Evolutionary conservation across 2,797 vertebrate species (phyloP), one percentile per base, ranked within the genome.

Genomic region (Megalops cyprinoides): DNA sequence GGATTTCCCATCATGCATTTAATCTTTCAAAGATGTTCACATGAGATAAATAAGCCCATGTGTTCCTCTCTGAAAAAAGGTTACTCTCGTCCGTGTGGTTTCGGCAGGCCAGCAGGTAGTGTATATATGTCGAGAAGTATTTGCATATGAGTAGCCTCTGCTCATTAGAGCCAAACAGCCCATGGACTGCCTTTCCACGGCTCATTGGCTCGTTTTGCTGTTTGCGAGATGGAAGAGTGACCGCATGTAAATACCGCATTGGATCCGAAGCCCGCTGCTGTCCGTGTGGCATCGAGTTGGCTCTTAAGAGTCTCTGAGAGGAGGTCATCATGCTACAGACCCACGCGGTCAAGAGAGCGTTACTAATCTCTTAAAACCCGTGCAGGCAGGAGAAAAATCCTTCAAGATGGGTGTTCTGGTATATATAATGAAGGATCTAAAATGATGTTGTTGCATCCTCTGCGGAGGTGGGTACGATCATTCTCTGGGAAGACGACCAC

Each of bases 191-290:
- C 87, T 84, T 3, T 89, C 79, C 88, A 91, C 81, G 88, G 86
- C 89, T 93, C 92, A 91, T 92, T 93, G 88, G 87, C 81, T 86
- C 85, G 83, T 81, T 77, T 88, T 88, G 84, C 79, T 86, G 86
- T 84, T 85, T 87, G 84, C 14, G 73, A 79, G 86, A 90, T 81
- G 87, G 86, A 87, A 90, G 89, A 91, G 82, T 87, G 88, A 91
- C 83, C 87, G 83, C 88, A 87, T 89, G 88, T 91, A 90, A 92
- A 90, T 87, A 91, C 76, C 37, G 82, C 85, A 82, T 76, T n/a
- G 83, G 76, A 86, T 88, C 84, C 58, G 75, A 78, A 78, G n/a
- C n/a, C n/a, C 82, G 78, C 73, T 74, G 85, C 82, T 85, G 83
- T 80, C 80, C 9, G 77, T 67, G 86, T 82, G 83, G 74, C 89